These are phyloP conservation scores for Abscondita cerata DNA, from an alignment of 2,888 invertebrate genomes.

Conservation along the genomic window DNA sequence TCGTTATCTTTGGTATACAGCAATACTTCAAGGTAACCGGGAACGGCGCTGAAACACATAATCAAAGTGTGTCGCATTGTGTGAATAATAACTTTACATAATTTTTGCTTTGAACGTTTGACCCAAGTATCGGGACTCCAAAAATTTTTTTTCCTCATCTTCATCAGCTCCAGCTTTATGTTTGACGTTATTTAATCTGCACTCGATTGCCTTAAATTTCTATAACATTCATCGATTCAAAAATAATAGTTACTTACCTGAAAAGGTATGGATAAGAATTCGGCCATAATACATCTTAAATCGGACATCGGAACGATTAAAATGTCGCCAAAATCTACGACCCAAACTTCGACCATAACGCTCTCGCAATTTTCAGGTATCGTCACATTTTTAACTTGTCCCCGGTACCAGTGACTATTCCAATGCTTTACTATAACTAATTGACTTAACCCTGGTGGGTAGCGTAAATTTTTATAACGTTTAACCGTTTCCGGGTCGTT, in stretches of 20 bases:
- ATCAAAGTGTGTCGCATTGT: neutral
- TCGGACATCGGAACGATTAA: constrained; percentile 8
- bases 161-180: constrained; percentile 9
- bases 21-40: constrained; percentile 22
- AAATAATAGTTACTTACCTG: constrained; percentile 17
- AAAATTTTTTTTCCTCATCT: constrained; percentile 9
- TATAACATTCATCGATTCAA: too few relatives aligned
- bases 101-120: constrained; percentile 16
- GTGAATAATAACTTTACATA: constrained; percentile 18
- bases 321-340: constrained; percentile 28
- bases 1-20: constrained; percentile 2
- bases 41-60: constrained; percentile 11
- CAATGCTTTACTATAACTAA: constrained; percentile 27
- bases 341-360: constrained; percentile 15
- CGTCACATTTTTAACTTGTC: constrained; percentile 16
- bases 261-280: constrained; percentile 16
- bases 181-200: constrained; percentile 22
- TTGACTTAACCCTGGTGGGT: constrained; percentile 10
- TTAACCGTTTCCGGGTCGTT: constrained; percentile 10
- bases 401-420: constrained; percentile 24
- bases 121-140: constrained; percentile 15
- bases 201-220: constrained; percentile 28
- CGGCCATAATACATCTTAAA: constrained; percentile 15
- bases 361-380: constrained; percentile 5
- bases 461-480: constrained; percentile 12